Evolutionary conservation across 1,140 invertebrate genomes (phyloP).

Genomic region (Cydia amplana): DNA sequence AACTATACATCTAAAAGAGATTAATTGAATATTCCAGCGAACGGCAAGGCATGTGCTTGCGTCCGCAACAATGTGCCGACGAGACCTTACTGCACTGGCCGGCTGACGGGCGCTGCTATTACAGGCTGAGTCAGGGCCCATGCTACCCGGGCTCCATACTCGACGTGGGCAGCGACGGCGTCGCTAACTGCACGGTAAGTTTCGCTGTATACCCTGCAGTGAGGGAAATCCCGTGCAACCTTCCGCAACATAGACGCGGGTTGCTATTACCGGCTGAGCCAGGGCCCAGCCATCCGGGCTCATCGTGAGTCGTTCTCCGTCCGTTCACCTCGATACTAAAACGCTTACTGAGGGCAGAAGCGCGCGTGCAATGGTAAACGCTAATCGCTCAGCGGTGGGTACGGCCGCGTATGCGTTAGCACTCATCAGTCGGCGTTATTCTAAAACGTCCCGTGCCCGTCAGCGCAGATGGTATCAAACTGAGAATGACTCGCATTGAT

Average conservation of each 20-base stretch:
- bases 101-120: conserved; percentile 85
- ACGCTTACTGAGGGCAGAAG: no score
- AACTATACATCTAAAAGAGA: background rate
- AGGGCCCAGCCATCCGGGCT: conserved; percentile 86
- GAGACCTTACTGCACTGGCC: conserved; percentile 86
- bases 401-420: no score
- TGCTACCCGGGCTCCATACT: conserved; percentile 87
- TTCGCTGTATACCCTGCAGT: background rate
- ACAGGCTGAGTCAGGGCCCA: conserved; percentile 84
- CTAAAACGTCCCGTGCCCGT: no score
- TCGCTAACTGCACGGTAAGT: conserved; percentile 81
- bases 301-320: conserved; percentile 68
- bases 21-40: conserved; percentile 54
- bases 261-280: conserved; percentile 84
- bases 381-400: no score
- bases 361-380: no score
- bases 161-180: conserved; percentile 78
- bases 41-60: conserved; percentile 85
- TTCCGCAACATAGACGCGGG: conserved; percentile 82
- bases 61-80: conserved; percentile 81
- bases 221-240: conserved; percentile 22
- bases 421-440: no score
- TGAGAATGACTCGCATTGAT: no score
- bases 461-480: no score
- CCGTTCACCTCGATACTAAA: no score